These are phyloP conservation scores for Zaprionus lachaisei DNA, from an alignment of 1,140 invertebrate species.

Conservation along the genomic window DNA sequence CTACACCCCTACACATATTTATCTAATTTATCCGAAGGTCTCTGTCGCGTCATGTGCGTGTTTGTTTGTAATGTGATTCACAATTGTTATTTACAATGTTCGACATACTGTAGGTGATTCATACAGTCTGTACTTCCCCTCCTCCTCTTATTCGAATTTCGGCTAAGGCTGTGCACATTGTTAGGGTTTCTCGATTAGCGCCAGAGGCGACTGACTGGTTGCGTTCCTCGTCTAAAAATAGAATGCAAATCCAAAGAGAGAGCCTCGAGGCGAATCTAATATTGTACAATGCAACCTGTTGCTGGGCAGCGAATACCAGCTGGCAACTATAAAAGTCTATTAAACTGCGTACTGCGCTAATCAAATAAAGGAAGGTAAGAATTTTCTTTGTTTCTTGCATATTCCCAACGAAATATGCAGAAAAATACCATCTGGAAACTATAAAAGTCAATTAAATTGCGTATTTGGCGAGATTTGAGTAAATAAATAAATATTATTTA, in stretches of 20 bases:
- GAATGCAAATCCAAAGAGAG: background rate
- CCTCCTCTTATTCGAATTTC: background rate
- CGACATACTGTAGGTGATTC: constrained; percentile 7
- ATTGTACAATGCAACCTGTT: constrained; percentile 25
- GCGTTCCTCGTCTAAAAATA: constrained; percentile 41
- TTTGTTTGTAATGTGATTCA: constrained; percentile 64
- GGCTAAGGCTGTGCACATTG: background rate
- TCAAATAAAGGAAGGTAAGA: background rate
- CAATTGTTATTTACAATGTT: constrained; percentile 16
- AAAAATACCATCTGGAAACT: background rate
- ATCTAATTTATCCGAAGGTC: constrained; percentile 43
- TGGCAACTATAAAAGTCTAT: constrained; percentile 3
- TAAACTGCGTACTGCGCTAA: background rate
- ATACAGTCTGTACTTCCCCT: background rate
- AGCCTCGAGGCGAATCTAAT: constrained; percentile 7
- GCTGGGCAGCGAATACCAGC: constrained; percentile 21
- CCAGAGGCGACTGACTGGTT: constrained; percentile 14
- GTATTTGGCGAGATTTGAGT: background rate
- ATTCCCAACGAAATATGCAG: background rate
- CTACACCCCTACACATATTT: constrained; percentile 8
- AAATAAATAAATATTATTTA: background rate
- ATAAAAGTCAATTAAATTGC: background rate
- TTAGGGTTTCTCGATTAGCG: constrained; percentile 19
- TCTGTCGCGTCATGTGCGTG: constrained; percentile 35
- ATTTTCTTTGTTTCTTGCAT: background rate